Evolutionary conservation across 2,797 vertebrate genomes (phyloP).

Genomic region (Pseudotriccus pelzelni): DNA sequence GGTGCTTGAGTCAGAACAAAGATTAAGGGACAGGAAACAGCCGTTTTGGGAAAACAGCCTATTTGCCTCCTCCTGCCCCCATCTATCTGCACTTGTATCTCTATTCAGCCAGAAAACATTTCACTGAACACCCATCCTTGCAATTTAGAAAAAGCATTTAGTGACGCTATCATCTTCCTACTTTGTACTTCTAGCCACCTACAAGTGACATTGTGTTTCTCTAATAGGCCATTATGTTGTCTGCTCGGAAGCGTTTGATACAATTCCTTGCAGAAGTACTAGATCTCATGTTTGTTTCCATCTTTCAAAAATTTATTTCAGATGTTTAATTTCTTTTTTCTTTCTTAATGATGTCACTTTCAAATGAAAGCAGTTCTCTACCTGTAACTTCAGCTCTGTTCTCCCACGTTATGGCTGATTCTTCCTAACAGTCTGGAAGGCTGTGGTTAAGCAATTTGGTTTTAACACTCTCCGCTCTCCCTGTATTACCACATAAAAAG

Average conservation of each 20-base stretch:
- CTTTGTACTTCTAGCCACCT: constrained; percentile 37
- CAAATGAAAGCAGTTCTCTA: not conserved
- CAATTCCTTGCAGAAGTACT: constrained; percentile 25
- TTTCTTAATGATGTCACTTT: not conserved
- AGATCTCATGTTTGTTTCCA: constrained; percentile 10
- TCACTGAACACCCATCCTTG: not conserved
- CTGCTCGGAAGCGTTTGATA: constrained; percentile 38
- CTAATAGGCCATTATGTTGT: constrained; percentile 51
- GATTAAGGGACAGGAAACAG: not conserved
- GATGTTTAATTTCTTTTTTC: not conserved
- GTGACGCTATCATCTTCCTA: not conserved
- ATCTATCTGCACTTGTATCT: not conserved
- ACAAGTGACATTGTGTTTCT: constrained; percentile 41
- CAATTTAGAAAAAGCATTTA: constrained; percentile 41
- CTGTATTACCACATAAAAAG: not conserved
- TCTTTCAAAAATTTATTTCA: constrained; percentile 21
- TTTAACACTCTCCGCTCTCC: not conserved
- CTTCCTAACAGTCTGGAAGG: not conserved
- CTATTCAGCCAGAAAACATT: constrained; percentile 1
- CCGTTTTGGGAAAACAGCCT: not conserved
- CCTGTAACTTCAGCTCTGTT: not conserved
- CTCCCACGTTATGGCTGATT: not conserved
- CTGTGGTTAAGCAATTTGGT: not conserved
- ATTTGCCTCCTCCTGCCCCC: not conserved
- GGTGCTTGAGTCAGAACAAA: not conserved